Conservation (phyloP, 2,113 vertebrate species). For the Trinectes maculatus region DNA sequence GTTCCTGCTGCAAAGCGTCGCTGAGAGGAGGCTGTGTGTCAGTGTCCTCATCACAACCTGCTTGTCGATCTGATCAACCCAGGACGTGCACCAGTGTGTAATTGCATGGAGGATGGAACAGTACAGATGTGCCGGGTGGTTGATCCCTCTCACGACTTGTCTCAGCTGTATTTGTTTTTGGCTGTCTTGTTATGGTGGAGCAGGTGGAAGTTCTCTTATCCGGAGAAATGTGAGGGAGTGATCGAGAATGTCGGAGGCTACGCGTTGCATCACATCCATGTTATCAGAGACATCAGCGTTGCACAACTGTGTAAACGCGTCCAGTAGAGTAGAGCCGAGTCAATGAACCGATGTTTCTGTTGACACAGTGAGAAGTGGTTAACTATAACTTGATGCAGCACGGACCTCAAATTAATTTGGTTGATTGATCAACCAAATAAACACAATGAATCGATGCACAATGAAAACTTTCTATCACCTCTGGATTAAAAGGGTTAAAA, state of each 20-base stretch:
- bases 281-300: background rate
- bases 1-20: conserved; percentile 52
- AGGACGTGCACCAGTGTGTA: conserved; percentile 32
- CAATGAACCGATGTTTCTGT: too few relatives aligned
- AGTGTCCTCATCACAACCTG: conserved; percentile 58
- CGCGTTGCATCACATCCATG: background rate
- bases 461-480: too few relatives aligned
- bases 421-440: too few relatives aligned
- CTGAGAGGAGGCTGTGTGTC: conserved; percentile 47
- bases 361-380: too few relatives aligned
- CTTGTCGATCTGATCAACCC: conserved; percentile 53
- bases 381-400: too few relatives aligned
- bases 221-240: conserved; percentile 14
- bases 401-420: too few relatives aligned
- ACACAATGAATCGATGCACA: too few relatives aligned
- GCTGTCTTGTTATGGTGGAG: background rate
- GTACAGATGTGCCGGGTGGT: too few relatives aligned
- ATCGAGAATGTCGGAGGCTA: background rate
- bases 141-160: background rate
- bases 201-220: background rate
- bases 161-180: background rate
- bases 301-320: background rate
- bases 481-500: too few relatives aligned
- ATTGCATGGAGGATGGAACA: too few relatives aligned
- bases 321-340: background rate